These are phyloP conservation scores for Anagrus nilaparvatae DNA, from an alignment of 1,140 invertebrate genomes.

Conservation along the genomic window DNA sequence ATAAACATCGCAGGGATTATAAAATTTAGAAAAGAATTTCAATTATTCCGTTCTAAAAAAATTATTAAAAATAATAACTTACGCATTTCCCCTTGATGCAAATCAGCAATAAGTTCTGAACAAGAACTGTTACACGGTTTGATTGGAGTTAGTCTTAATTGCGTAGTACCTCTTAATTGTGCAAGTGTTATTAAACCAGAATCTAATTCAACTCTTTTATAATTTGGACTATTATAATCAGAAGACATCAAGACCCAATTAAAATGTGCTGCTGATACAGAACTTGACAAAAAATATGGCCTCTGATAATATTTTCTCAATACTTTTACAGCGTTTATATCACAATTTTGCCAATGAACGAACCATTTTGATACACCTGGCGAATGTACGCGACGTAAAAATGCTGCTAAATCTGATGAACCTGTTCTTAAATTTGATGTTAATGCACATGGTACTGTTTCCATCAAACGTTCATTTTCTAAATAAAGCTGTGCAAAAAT, in stretches of 20 bases:
- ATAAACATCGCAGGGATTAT: conserved; percentile 24
- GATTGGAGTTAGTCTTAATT: conserved; percentile 54
- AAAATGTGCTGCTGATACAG: conserved; percentile 63
- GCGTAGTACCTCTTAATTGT: conserved; percentile 59
- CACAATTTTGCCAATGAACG: conserved; percentile 79
- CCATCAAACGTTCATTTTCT: conserved; percentile 48
- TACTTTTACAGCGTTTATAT: conserved; percentile 62
- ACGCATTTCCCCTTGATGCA: conserved; percentile 61
- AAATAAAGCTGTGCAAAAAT: conserved; percentile 39
- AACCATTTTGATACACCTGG: conserved; percentile 64
- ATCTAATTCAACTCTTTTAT: conserved; percentile 61
- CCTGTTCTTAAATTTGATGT: conserved; percentile 57
- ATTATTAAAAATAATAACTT: conserved; percentile 30
- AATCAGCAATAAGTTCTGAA: conserved; percentile 49
- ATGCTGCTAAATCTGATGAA: conserved; percentile 53
- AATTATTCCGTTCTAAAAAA: neutral
- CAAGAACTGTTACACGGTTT: conserved; percentile 61
- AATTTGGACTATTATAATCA: conserved; percentile 61
- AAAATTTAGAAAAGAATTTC: neutral
- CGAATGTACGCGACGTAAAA: conserved; percentile 53
- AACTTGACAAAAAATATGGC: conserved; percentile 65
- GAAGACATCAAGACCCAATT: conserved; percentile 74
- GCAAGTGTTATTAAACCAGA: conserved; percentile 60
- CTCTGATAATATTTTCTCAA: conserved; percentile 58
- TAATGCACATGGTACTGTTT: conserved; percentile 58